Conservation (phyloP, 2,888 invertebrate genomes). For the Coenonympha arcania region DNA sequence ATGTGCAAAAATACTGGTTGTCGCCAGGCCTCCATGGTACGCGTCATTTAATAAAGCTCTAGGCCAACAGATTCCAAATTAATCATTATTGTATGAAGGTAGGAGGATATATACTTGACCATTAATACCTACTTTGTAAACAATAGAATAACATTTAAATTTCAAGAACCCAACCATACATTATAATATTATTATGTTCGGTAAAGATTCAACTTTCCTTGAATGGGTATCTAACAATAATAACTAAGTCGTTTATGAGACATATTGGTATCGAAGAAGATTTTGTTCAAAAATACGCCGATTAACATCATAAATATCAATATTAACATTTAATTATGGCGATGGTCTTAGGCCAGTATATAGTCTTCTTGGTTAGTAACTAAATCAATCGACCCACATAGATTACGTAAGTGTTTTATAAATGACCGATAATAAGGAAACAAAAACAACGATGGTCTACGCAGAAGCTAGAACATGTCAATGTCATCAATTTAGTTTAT, state of each 20-base stretch:
- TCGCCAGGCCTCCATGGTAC: too few species aligned
- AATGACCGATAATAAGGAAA: slow-evolving; percentile 20
- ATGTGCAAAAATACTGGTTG: too few species aligned
- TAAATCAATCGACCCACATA: slow-evolving; percentile 45
- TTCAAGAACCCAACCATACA: background rate
- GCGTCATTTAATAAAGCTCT: too few species aligned
- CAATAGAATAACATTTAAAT: background rate
- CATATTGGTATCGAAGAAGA: slow-evolving; percentile 25
- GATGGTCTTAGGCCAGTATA: slow-evolving; percentile 36
- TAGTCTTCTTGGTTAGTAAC: slow-evolving; percentile 30
- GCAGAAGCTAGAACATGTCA: too few species aligned
- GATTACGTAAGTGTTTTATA: slow-evolving; percentile 33
- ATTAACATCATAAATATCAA: slow-evolving; percentile 48
- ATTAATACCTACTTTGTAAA: background rate
- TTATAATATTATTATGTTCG: too few species aligned
- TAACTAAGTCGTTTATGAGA: slow-evolving; percentile 10
- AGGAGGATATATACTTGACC: too few species aligned
- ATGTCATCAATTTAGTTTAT: too few species aligned
- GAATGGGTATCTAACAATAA: slow-evolving; percentile 2
- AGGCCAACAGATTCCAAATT: too few species aligned
- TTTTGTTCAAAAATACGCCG: slow-evolving; percentile 33
- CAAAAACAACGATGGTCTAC: slow-evolving; percentile 15
- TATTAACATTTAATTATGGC: slow-evolving; percentile 54
- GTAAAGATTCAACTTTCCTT: slow-evolving; percentile 13
- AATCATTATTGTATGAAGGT: too few species aligned